Evolutionary conservation across 2,113 vertebrate genomes (phyloP).

Genomic region (Vulpes ferrilata): DNA sequence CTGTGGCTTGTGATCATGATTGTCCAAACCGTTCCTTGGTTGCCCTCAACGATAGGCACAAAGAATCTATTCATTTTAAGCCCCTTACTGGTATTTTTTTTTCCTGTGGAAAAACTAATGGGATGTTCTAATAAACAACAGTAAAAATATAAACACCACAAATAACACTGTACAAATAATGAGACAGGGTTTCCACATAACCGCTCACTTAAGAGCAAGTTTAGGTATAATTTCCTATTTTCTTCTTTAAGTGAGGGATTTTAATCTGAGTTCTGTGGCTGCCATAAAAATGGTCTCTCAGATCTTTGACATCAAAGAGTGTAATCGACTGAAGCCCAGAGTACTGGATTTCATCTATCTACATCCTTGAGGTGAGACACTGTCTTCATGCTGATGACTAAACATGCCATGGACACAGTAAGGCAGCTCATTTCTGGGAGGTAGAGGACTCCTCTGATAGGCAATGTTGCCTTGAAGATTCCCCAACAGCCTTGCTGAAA

Average conservation of each 20-base stretch:
- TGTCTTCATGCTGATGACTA: neutral
- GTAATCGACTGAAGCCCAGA: neutral
- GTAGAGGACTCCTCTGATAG: neutral
- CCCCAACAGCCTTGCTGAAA: neutral
- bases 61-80: neutral
- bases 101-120: neutral
- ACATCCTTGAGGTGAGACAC: neutral
- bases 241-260: neutral
- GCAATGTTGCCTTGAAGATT: neutral
- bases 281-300: neutral
- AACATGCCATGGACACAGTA: neutral
- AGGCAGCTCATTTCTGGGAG: neutral
- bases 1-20: neutral
- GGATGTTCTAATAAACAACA: neutral
- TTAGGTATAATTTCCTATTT: neutral
- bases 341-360: neutral
- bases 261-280: neutral
- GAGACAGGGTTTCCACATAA: neutral
- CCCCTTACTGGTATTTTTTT: neutral
- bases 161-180: neutral
- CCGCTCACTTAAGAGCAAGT: neutral
- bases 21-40: neutral
- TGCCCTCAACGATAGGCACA: neutral
- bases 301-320: neutral
- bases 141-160: neutral